These are phyloP conservation scores for Morpho achilles DNA, from an alignment of 2,888 invertebrate genomes.

Conservation along the genomic window DNA sequence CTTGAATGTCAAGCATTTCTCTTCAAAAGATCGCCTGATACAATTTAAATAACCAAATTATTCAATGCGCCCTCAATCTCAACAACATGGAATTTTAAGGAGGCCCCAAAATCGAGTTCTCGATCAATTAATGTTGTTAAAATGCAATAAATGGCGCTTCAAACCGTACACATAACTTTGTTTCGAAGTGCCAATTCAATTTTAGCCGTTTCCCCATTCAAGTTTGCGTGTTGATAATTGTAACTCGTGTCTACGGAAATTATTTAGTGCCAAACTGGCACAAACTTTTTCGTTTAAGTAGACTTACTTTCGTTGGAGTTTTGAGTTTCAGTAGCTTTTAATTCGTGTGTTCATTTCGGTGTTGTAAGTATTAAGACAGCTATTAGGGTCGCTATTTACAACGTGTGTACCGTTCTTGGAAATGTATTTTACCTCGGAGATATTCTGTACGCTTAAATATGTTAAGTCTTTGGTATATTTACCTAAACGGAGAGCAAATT, in stretches of 20 bases:
- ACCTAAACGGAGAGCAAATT: slow-evolving; percentile 1
- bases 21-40: slow-evolving; percentile 13
- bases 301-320: slow-evolving; percentile 21
- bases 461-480: slow-evolving; percentile 10
- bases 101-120: slow-evolving; percentile 44
- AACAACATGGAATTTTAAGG: slow-evolving; percentile 40
- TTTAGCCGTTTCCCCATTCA: slow-evolving; percentile 43
- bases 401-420: slow-evolving; percentile 12
- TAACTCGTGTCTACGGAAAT: slow-evolving; percentile 36
- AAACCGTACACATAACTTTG: slow-evolving; percentile 55
- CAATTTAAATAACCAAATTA: slow-evolving; percentile 17
- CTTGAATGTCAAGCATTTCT: slow-evolving; percentile 4
- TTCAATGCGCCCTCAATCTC: slow-evolving; percentile 28
- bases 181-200: slow-evolving; percentile 64
- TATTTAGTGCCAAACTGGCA: slow-evolving; percentile 33
- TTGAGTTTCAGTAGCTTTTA: slow-evolving; percentile 20
- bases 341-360: slow-evolving; percentile 24
- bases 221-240: slow-evolving; percentile 45
- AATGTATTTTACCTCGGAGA: slow-evolving; percentile 9
- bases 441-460: slow-evolving; percentile 4
- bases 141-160: slow-evolving; percentile 65
- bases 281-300: slow-evolving; percentile 31
- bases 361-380: slow-evolving; percentile 12
- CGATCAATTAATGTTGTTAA: slow-evolving; percentile 68
- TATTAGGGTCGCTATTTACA: slow-evolving; percentile 21